phyloP scores from a whole-genome alignment of 2,888 invertebrate genomes.

The Eubasilissa splendida region DNA sequence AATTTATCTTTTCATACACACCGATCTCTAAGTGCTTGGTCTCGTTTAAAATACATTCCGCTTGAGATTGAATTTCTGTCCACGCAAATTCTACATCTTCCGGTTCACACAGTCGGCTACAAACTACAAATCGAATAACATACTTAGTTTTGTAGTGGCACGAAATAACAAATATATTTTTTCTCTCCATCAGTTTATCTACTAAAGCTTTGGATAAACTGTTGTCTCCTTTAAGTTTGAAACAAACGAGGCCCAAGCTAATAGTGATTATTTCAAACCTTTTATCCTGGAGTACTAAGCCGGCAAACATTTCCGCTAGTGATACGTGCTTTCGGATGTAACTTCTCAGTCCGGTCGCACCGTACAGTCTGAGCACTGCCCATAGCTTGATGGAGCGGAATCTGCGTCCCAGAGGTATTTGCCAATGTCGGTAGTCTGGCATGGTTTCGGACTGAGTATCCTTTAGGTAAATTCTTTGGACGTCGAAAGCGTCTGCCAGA shows the following conservation, averaged over 20 bases:
- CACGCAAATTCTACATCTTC: conserved; percentile 84
- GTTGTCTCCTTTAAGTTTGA: conserved; percentile 85
- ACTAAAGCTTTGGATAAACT: conserved; percentile 79
- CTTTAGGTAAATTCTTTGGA: conserved; percentile 90
- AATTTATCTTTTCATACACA: no score
- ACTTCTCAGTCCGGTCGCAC: conserved; percentile 83
- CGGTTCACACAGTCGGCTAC: conserved; percentile 80
- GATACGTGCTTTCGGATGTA: conserved; percentile 83
- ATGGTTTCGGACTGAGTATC: conserved; percentile 78
- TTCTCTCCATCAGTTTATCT: conserved; percentile 81
- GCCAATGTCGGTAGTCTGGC: conserved; percentile 85
- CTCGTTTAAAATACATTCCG: not conserved
- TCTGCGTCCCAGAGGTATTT: conserved; percentile 88
- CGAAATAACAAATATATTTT: conserved; percentile 87
- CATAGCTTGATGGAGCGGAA: conserved; percentile 95
- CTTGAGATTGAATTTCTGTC: conserved; percentile 76
- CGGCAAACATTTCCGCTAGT: conserved; percentile 85
- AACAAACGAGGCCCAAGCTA: conserved; percentile 89
- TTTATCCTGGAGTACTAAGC: conserved; percentile 77
- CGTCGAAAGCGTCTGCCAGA: conserved; percentile 88
- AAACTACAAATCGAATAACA: conserved; percentile 87
- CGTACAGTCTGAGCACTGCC: conserved; percentile 90
- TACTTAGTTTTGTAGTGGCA: conserved; percentile 79
- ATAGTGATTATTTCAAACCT: conserved; percentile 86
- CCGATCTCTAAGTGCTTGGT: no score